Evolutionary conservation across 2,797 vertebrate genomes (phyloP), one percentile per base, ranked within the genome.

Genomic region (Sternotherus odoratus): DNA sequence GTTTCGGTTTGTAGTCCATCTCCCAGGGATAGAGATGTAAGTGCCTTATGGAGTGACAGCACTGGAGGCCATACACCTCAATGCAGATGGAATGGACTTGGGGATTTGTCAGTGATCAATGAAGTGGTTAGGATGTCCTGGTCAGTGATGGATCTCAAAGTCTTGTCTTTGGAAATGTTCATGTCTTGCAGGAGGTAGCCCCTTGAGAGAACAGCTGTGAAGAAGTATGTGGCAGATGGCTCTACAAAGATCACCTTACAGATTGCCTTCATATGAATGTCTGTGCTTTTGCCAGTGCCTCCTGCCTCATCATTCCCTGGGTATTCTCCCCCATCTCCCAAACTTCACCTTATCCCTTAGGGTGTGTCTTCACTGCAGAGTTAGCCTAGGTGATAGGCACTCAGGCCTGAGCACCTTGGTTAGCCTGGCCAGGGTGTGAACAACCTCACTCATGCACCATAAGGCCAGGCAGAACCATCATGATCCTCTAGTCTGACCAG

Each of bases 31-130:
- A 39, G 9, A 94, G 90, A 86, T 95, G 92, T 94, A 87, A 90
- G 90, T 93, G 69, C 56, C 82, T 95, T 94, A 95, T 96, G 95
- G 94, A 89, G 93, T 53, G 51, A 53, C 51, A 53, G 51, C 51
- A 53, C 51, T 53, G 82, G 82, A 3, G 60, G 95, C 95, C 86
- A 91, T 89, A 93, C 94, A 89, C 91, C 95, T 95, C 93, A 95
- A 95, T 95, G 94, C 89, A 95, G 93, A 95, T 95, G 82, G 95
- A 96, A 95, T 93, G 94, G 78, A 79, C 82, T 91, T 96, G 94
- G 84, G 93, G 90, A 56, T 95, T 95, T 95, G 88, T 95, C 51
- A 89, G 24, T 94, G 94, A 95, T 95, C 92, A 95, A 95, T 92
- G 91, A 46, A 56, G 24, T 56, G 54, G 54, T 93, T 72, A 91